Evolutionary conservation across 64 coral and sea anemone genomes (phyloP).

Genomic region (Pocillopora damicornis): DNA sequence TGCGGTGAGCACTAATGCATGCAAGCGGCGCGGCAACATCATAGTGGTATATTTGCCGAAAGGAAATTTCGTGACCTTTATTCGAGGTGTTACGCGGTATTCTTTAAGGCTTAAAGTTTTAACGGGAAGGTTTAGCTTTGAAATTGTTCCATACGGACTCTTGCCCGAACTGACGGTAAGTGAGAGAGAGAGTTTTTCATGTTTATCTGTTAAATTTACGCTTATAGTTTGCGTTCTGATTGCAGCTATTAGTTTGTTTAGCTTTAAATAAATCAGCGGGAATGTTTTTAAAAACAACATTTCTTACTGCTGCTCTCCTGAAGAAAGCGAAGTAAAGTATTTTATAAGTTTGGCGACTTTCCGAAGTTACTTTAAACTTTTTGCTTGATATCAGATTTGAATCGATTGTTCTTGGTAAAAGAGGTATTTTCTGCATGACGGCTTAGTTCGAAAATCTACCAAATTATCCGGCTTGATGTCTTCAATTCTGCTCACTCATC

Average conservation of each 20-base stretch:
- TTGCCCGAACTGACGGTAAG: conserved; percentile 38
- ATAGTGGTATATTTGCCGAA: background rate
- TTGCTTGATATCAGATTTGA: background rate
- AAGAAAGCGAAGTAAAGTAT: background rate
- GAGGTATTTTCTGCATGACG: background rate
- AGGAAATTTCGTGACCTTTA: conserved; percentile 22
- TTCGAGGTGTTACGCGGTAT: conserved; percentile 23
- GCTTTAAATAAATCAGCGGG: background rate
- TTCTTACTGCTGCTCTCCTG: background rate
- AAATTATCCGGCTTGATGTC: no score
- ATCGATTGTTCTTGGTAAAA: conserved; percentile 14
- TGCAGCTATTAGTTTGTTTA: conserved; percentile 17
- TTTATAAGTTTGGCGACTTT: background rate
- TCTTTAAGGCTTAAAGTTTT: conserved; percentile 2
- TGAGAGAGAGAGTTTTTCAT: conserved; percentile 17
- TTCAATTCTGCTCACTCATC: no score
- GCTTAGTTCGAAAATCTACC: no score
- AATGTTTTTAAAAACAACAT: conserved; percentile 8
- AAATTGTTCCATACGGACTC: conserved; percentile 6
- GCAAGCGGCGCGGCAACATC: background rate
- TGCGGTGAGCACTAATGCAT: conserved; percentile 26
- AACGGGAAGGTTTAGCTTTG: conserved; percentile 7
- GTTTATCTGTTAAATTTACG: conserved; percentile 21
- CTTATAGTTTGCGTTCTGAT: background rate
- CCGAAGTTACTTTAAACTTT: background rate